Conservation (phyloP, 2,113 vertebrate species). For the Bubalus kerabau region DNA sequence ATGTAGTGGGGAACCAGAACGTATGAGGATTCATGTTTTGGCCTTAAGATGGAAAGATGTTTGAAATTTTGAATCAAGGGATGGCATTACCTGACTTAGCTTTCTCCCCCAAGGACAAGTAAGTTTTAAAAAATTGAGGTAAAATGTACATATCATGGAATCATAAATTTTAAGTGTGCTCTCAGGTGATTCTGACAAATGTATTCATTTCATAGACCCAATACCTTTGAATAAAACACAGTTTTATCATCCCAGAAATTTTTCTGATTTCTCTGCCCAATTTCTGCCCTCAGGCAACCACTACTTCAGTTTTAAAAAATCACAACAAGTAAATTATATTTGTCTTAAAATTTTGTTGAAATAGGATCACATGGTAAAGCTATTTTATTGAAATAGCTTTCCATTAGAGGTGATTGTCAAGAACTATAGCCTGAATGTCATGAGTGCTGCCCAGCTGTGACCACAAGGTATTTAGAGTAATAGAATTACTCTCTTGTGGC, state of each 20-base stretch:
- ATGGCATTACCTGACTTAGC: neutral
- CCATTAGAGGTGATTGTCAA: conserved; percentile 37
- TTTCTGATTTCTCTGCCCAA: neutral
- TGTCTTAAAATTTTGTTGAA: neutral
- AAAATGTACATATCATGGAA: neutral
- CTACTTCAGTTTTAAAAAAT: neutral
- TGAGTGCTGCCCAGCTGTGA: neutral
- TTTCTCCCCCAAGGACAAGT: neutral
- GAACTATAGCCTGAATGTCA: neutral
- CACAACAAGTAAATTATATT: neutral
- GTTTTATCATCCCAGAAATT: neutral
- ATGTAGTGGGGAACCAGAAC: neutral
- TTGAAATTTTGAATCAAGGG: neutral
- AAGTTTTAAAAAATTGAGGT: neutral
- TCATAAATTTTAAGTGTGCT: neutral
- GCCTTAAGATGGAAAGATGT: neutral
- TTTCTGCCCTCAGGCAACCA: neutral
- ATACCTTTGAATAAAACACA: neutral
- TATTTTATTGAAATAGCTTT: neutral
- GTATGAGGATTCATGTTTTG: neutral
- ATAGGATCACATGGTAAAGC: neutral
- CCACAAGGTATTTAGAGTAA: neutral
- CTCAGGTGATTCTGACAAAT: neutral
- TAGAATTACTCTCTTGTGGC: neutral
- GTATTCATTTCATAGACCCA: neutral